Percentiles rank a stretch among this genome's conserved stretches.
Conservation (phyloP, 2,888 invertebrate genomes). For the Phaedon cochleariae region DNA sequence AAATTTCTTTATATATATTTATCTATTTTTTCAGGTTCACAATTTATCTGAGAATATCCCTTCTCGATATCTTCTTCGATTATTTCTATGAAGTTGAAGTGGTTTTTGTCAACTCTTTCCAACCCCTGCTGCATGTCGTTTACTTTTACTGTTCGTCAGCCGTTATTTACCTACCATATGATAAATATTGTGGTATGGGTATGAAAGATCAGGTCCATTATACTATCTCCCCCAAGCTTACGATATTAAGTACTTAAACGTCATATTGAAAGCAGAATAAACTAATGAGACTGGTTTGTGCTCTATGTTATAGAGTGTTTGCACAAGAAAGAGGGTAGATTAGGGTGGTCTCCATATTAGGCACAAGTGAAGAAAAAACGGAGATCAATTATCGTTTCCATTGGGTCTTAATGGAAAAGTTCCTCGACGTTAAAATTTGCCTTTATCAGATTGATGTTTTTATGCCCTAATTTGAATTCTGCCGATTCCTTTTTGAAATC, state of each 20-base stretch:
- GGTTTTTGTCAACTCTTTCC: background rate
- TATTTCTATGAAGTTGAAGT: too few species aligned
- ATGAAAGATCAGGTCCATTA: conserved; percentile 52
- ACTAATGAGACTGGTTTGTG: conserved; percentile 50
- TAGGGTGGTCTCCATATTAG: background rate
- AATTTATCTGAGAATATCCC: too few species aligned
- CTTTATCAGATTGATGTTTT: too few species aligned
- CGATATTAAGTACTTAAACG: conserved; percentile 50
- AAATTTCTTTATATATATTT: too few species aligned
- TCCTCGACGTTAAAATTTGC: background rate
- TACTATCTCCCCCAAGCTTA: conserved; percentile 36
- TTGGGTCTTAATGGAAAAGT: conserved; percentile 2
- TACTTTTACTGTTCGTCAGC: conserved; percentile 61
- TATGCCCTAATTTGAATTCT: too few species aligned
- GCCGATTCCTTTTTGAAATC: too few species aligned
- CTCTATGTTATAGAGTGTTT: conserved; percentile 29
- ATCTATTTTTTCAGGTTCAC: too few species aligned
- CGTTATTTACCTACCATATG: conserved; percentile 59
- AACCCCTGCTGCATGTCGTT: conserved; percentile 35
- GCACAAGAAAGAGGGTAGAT: conserved; percentile 9
- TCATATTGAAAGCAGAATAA: conserved; percentile 52
- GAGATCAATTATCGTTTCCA: background rate
- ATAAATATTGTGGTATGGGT: conserved; percentile 59
- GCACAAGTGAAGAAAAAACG: background rate
- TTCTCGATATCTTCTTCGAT: too few species aligned